Evolutionary conservation across 2,113 vertebrate species (phyloP).

Genomic region (Argyrosomus japonicus): DNA sequence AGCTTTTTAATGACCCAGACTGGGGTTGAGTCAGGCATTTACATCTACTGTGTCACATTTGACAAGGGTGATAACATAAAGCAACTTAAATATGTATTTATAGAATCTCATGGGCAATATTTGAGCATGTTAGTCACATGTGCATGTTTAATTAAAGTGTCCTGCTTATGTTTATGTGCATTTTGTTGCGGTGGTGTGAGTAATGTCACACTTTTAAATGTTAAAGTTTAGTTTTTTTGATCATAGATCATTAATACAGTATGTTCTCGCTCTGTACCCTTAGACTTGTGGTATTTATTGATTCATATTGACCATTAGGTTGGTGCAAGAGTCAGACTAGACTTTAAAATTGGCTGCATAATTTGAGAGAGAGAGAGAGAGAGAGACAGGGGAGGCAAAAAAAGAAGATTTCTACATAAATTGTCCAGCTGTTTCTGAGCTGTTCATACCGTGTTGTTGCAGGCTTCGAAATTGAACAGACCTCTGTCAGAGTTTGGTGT

Average conservation of each 20-base stretch:
- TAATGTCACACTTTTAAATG: constrained; percentile 6
- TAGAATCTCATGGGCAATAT: neutral
- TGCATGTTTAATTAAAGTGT: neutral
- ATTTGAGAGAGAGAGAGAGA: constrained; percentile 18
- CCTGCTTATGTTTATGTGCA: neutral
- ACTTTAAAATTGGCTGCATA: constrained; percentile 39
- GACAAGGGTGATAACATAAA: neutral
- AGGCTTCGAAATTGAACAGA: constrained; percentile 32
- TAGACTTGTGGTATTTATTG: neutral
- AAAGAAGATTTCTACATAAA: constrained; percentile 14
- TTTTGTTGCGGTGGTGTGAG: neutral
- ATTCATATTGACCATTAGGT: constrained; percentile 32
- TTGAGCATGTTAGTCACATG: neutral
- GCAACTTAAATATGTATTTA: neutral
- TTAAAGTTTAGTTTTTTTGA: constrained; percentile 23
- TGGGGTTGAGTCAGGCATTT: neutral
- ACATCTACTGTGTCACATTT: constrained; percentile 16
- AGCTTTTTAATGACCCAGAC: constrained; percentile 16
- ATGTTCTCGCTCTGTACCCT: neutral
- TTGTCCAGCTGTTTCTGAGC: constrained; percentile 53
- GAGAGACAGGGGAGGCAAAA: too few relatives aligned
- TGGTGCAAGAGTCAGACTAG: constrained; percentile 56
- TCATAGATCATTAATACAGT: constrained; percentile 1
- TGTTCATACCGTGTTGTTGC: constrained; percentile 32
- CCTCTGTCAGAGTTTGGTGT: constrained; percentile 39